A percentile compares a stretch with the other conserved stretches of the same genome.
Conservation (phyloP, 2,113 vertebrate species). For the Chloroceryle aenea region DNA sequence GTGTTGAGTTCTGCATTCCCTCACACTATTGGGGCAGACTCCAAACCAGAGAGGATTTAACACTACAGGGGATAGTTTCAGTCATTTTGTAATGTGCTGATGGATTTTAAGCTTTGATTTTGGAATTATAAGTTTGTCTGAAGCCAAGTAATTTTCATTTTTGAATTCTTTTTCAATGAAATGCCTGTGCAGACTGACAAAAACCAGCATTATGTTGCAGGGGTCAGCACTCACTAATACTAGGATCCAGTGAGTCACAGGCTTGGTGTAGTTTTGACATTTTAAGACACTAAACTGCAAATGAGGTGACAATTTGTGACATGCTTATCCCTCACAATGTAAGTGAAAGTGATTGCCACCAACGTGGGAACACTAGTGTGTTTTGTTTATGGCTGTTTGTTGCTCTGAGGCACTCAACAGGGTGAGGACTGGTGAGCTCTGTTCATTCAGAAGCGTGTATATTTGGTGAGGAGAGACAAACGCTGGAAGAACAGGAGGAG, state of each 20-base stretch:
- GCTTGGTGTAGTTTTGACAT: background rate
- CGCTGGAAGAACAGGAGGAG: background rate
- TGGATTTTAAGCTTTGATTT: background rate
- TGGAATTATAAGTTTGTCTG: background rate
- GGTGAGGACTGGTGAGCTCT: background rate
- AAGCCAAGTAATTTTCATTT: background rate
- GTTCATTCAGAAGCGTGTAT: background rate
- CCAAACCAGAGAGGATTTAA: background rate
- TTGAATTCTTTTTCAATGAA: background rate
- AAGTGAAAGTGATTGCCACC: background rate
- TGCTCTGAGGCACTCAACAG: background rate
- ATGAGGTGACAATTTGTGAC: background rate
- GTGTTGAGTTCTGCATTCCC: background rate
- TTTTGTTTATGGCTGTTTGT: background rate
- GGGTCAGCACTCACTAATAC: background rate
- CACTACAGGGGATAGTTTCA: background rate
- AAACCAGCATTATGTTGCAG: background rate
- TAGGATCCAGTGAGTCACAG: background rate
- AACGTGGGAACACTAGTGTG: accelerated
- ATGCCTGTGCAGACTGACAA: background rate
- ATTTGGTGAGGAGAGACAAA: background rate
- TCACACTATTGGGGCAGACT: accelerated
- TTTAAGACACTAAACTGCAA: background rate
- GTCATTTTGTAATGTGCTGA: background rate
- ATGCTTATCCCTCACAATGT: too few species aligned